Conservation (phyloP, 37 sponge, comb jelly and placozoan species). For the Spongilla lacustris region DNA sequence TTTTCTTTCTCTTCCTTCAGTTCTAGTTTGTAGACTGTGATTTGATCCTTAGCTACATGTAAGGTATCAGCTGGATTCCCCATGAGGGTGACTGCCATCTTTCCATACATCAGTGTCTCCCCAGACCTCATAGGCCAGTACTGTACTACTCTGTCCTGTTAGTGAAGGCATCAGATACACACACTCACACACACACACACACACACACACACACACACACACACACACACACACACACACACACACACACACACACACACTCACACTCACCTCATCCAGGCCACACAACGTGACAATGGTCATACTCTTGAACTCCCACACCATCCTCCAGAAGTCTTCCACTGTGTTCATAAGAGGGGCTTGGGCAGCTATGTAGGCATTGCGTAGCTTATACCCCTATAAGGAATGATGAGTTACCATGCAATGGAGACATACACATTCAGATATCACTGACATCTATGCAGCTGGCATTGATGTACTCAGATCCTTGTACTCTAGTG, state of each 20-base stretch:
- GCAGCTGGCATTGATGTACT: constrained; percentile 67
- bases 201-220: background rate
- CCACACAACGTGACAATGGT: constrained; percentile 52
- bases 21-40: constrained; percentile 30
- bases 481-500: constrained; percentile 37
- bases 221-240: background rate
- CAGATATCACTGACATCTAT: constrained; percentile 43
- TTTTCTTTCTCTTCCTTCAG: constrained; percentile 51
- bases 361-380: constrained; percentile 72
- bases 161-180: background rate
- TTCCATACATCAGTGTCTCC: constrained; percentile 8
- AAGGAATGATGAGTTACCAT: background rate
- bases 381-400: constrained; percentile 70
- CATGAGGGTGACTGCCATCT: constrained; percentile 36
- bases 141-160: background rate
- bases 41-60: background rate
- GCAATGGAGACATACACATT: background rate
- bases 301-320: constrained; percentile 63
- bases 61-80: constrained; percentile 24
- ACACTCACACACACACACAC: background rate
- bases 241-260: background rate
- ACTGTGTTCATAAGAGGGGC: constrained; percentile 57
- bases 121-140: constrained; percentile 58
- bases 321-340: constrained; percentile 61
- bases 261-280: constrained; percentile 20